A percentile compares a stretch with the other conserved stretches of the same genome.
These are phyloP conservation scores for Fragum fragum DNA, from an alignment of 2,888 invertebrate genomes.

Conservation along the genomic window DNA sequence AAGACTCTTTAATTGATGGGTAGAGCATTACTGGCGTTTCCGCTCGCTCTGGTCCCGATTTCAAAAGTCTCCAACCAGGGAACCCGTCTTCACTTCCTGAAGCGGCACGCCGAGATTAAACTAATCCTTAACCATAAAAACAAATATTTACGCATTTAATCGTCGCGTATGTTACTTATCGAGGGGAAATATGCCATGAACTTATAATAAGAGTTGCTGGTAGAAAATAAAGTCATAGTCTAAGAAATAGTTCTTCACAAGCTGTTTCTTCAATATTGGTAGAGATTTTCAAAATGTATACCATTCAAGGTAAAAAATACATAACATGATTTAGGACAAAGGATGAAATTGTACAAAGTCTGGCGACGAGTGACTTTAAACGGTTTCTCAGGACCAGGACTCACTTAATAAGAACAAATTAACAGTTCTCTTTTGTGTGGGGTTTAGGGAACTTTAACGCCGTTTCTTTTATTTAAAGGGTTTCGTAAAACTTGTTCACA, in stretches of 20 bases:
- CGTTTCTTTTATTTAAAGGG: constrained; percentile 14
- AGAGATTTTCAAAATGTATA: no score
- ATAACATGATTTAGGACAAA: neutral
- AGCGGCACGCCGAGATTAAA: constrained; percentile 25
- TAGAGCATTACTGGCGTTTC: constrained; percentile 31
- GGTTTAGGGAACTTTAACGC: constrained; percentile 5
- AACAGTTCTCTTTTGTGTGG: constrained; percentile 27
- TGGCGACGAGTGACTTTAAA: constrained; percentile 54
- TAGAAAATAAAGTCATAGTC: no score
- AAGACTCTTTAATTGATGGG: constrained; percentile 62
- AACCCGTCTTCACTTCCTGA: constrained; percentile 26
- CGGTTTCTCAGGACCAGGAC: constrained; percentile 10
- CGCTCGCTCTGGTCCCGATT: constrained; percentile 50
- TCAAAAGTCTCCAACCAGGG: constrained; percentile 52
- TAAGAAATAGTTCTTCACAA: no score
- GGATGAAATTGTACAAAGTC: constrained; percentile 42
- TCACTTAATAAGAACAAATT: constrained; percentile 24
- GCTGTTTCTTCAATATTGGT: no score
- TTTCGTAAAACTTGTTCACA: constrained; percentile 1
- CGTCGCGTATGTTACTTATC: no score
- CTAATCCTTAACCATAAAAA: neutral
- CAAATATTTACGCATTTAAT: constrained; percentile 4
- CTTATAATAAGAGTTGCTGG: no score
- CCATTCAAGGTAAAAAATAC: no score
- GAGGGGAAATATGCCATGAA: no score